Conservation (phyloP, 1,140 invertebrate genomes). For the Platyura marginata region DNA sequence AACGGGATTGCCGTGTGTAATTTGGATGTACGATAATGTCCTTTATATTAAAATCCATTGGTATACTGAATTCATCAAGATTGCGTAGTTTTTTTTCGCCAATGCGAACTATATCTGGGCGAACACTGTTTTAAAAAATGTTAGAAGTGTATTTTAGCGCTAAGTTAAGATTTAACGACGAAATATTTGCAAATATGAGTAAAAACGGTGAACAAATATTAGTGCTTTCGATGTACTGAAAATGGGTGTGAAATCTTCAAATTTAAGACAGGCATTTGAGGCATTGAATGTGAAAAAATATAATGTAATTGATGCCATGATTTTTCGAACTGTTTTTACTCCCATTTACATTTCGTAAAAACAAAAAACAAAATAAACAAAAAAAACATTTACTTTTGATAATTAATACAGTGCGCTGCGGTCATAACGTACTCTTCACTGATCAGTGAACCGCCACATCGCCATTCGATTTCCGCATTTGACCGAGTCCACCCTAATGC, state of each 20-base stretch:
- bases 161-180: not conserved
- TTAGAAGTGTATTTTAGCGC: not conserved
- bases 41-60: slow-evolving; percentile 23
- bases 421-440: not conserved
- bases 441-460: slow-evolving; percentile 24
- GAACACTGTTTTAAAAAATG: slow-evolving; percentile 3
- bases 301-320: too few species aligned
- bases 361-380: slow-evolving; percentile 20
- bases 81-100: slow-evolving; percentile 30
- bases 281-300: too few species aligned
- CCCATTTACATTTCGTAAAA: slow-evolving; percentile 24
- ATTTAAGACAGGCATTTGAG: too few species aligned
- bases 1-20: slow-evolving; percentile 24
- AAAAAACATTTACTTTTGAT: too few species aligned
- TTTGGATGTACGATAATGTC: slow-evolving; percentile 28
- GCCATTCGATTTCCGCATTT: slow-evolving; percentile 8
- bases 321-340: too few species aligned
- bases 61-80: slow-evolving; percentile 23
- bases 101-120: slow-evolving; percentile 22
- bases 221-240: too few species aligned
- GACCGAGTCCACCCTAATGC: not conserved
- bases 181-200: not conserved
- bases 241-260: too few species aligned
- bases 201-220: too few species aligned
- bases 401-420: too few species aligned